A percentile compares a stretch with the other conserved stretches of the same genome.
Evolutionary conservation across 2,113 vertebrate genomes (phyloP).

Genomic region (Circaetus cinerascens): DNA sequence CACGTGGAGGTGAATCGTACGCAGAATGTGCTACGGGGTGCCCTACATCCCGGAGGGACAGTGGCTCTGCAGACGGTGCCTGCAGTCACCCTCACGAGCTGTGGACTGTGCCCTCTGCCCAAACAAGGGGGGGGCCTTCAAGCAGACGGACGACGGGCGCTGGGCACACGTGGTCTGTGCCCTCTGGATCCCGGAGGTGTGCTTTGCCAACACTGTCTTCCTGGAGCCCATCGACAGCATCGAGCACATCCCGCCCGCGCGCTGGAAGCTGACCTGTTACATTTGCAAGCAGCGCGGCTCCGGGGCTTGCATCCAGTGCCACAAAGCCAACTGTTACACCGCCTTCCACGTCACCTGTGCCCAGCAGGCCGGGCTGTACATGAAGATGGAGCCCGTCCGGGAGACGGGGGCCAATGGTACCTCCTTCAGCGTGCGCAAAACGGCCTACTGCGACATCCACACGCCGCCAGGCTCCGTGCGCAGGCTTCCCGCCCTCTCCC

Average conservation of each 20-base stretch:
- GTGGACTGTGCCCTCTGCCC: slow-evolving; percentile 98
- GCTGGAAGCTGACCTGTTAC: slow-evolving; percentile 99
- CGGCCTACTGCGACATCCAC: slow-evolving; percentile 97
- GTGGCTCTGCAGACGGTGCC: slow-evolving; percentile 97
- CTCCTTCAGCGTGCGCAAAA: slow-evolving; percentile 97
- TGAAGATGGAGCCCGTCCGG: slow-evolving; percentile 98
- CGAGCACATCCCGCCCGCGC: slow-evolving; percentile 94
- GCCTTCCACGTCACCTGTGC: slow-evolving; percentile 98
- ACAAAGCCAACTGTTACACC: slow-evolving; percentile 99
- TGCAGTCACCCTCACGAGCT: slow-evolving; percentile 94
- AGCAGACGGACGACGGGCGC: slow-evolving; percentile 96
- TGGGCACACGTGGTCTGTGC: slow-evolving; percentile 98
- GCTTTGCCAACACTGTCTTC: slow-evolving; percentile 98
- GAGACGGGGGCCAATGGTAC: slow-evolving; percentile 96
- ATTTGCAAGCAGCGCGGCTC: slow-evolving; percentile 98
- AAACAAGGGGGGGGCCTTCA: slow-evolving; percentile 98
- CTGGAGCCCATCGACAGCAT: slow-evolving; percentile 99
- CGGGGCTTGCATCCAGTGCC: slow-evolving; percentile 97
- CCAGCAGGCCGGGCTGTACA: slow-evolving; percentile 97
- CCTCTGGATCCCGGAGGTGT: slow-evolving; percentile 98
- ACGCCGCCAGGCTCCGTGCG: slow-evolving; percentile 90
- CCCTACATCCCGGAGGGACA: slow-evolving; percentile 98
- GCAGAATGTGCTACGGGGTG: slow-evolving; percentile 96
- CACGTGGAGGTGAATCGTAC: too few species aligned
- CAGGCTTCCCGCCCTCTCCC: slow-evolving; percentile 81